Base-by-base conservation (phyloP, 2,113 vertebrate species). In the Colinus virginianus region DNA sequence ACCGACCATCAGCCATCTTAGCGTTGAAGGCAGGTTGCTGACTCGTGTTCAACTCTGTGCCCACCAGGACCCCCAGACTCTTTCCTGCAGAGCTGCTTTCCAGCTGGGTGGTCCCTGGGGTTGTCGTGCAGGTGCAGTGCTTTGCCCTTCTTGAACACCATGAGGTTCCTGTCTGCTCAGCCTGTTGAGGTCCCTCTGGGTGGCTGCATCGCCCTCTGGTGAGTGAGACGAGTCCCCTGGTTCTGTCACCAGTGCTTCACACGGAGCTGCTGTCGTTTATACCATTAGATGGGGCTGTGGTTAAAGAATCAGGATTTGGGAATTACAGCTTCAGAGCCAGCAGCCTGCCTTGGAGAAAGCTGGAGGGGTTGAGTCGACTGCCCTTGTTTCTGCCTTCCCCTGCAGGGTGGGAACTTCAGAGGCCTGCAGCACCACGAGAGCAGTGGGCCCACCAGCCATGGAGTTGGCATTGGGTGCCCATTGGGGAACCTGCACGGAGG, bases 251-350 rank as follows among this genome's bases (percentile, higher is more conserved):
- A 15, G 32, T 2, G 0, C 0, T 1, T 77, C 1, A 1, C 71
- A 5, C 34, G 49, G 63, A 92, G 75, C 5, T 1, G 53, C 81
- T 23, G 48, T 58, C 36, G 22, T 86, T 2, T 53, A 1, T 22
- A 46, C 93, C 93, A 45, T 95, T 94, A 96, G 96, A 78, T 80
- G 95, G 92, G 92, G 93, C 95, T 94, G 8, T 91, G 62, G 88
- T 4, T 78, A 80, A 86, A 86, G 85, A 43, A 59, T 91, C 46
- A 2, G 51, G 51, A 18, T 58, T 40, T 66, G 75, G 7, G 45
- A 90, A 79, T 51, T 51, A 10, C 7, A 15, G 1, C 20, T 64
- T 71, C 1, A 0, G n/a, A 40, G 36, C 36, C 61, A 40, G 38
- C 59, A 40, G 25, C 36, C 61, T 8, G 61, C 25, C 61, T 19